Evolutionary conservation across 2,797 vertebrate genomes (phyloP).

Genomic region (Sardinella longiceps): DNA sequence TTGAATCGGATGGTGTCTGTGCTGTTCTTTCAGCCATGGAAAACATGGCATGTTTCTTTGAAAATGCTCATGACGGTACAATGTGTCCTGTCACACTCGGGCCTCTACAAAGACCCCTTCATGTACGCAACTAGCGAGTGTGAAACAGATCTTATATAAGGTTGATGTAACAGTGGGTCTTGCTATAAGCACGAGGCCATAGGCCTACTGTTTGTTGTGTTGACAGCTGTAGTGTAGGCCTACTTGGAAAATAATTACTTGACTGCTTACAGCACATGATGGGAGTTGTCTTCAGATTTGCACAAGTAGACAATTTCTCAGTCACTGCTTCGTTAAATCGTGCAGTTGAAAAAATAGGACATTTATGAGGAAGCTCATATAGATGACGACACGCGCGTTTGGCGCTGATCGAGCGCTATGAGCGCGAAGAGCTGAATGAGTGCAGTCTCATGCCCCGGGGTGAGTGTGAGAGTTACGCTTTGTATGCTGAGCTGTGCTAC

Average conservation of each 20-base stretch:
- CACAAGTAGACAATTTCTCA: too few species aligned
- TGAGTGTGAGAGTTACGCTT: not conserved
- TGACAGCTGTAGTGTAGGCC: too few species aligned
- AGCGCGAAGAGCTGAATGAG: not conserved
- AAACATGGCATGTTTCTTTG: not conserved
- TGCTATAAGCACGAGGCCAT: too few species aligned
- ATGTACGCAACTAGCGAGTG: not conserved
- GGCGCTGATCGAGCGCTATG: not conserved
- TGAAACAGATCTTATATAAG: not conserved
- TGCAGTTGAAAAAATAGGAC: too few species aligned
- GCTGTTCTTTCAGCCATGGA: slow-evolving; percentile 13
- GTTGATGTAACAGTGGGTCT: not conserved
- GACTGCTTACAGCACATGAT: too few species aligned
- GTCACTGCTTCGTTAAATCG: too few species aligned
- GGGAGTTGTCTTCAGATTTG: too few species aligned
- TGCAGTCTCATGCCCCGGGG: not conserved
- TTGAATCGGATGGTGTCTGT: slow-evolving; percentile 2
- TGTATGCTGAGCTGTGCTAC: not conserved
- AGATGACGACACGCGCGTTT: too few species aligned
- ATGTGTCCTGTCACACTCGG: not conserved
- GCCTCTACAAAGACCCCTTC: not conserved
- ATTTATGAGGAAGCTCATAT: too few species aligned
- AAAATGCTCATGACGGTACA: not conserved
- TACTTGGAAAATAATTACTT: too few species aligned
- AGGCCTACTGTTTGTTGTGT: too few species aligned